Conservation (phyloP, 2,113 vertebrate species). For the Orycteropus afer region DNA sequence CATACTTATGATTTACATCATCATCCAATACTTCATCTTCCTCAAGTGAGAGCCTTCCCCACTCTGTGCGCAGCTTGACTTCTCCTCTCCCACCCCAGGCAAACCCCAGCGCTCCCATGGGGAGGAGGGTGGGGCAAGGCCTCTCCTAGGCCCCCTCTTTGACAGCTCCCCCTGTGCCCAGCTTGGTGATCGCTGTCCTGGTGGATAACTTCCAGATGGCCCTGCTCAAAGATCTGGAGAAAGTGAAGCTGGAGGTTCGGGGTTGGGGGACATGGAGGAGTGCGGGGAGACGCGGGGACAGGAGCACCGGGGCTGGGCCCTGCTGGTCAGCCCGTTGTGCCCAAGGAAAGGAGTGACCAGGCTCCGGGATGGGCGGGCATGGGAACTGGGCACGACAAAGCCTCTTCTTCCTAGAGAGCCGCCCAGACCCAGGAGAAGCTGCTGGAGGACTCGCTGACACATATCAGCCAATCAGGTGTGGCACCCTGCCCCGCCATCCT, state of each 20-base stretch:
- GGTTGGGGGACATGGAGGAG: rapidly evolving
- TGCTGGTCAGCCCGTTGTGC: not conserved
- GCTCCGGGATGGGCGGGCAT: too few relatives aligned
- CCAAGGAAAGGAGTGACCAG: not conserved
- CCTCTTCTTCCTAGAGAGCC: slow-evolving; percentile 10
- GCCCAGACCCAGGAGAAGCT: slow-evolving; percentile 25
- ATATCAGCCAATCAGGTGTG: slow-evolving; percentile 48
- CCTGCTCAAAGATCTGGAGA: slow-evolving; percentile 62
- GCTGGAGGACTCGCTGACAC: not conserved
- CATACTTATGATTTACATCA: slow-evolving; percentile 83
- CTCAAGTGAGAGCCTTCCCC: slow-evolving; percentile 79
- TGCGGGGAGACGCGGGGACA: rapidly evolving
- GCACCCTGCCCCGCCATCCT: not conserved
- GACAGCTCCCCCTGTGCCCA: not conserved
- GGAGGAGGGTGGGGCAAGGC: not conserved
- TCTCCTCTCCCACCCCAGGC: rapidly evolving
- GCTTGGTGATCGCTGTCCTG: slow-evolving; percentile 82
- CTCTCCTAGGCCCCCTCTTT: not conserved
- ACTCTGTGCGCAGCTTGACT: not conserved
- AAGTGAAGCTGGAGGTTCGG: slow-evolving; percentile 68
- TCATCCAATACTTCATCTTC: slow-evolving; percentile 84
- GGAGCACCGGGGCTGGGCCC: not conserved
- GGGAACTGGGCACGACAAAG: not conserved
- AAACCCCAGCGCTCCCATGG: not conserved
- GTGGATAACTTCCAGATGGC: slow-evolving; percentile 84